Percentiles rank a stretch among this genome's conserved stretches.
These are phyloP conservation scores for Ptychochromis oligacanthus DNA, from an alignment of 2,113 vertebrate genomes.

Conservation along the genomic window DNA sequence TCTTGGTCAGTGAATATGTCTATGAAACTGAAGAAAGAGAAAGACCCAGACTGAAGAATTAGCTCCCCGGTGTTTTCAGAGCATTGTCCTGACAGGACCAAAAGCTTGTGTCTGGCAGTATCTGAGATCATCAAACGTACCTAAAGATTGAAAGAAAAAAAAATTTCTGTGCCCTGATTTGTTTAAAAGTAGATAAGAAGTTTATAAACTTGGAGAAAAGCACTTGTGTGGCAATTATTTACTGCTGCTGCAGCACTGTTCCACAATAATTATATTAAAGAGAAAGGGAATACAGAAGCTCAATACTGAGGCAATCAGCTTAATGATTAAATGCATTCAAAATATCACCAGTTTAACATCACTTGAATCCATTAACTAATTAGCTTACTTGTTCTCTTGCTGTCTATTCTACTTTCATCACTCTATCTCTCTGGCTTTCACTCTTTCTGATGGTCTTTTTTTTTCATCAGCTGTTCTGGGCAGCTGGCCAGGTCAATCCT, in stretches of 20 bases:
- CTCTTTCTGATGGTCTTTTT: conserved; percentile 8
- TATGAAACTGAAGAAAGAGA: conserved; percentile 97
- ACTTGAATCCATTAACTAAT: conserved; percentile 66
- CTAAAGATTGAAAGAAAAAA: conserved; percentile 70
- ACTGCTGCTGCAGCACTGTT: neutral
- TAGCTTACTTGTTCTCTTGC: conserved; percentile 30
- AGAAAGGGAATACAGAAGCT: neutral
- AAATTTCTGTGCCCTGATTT: neutral
- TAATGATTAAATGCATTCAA: conserved; percentile 30
- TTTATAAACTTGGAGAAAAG: neutral
- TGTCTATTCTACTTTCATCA: conserved; percentile 7
- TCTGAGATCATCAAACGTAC: conserved; percentile 96
- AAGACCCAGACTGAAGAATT: conserved; percentile 95
- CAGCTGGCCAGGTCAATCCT: conserved; percentile 61
- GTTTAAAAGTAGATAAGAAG: neutral
- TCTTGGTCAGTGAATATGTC: conserved; percentile 99
- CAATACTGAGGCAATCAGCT: conserved; percentile 9
- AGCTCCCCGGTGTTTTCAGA: conserved; percentile 95
- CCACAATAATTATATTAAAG: neutral
- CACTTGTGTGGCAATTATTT: neutral
- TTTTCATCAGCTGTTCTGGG: conserved; percentile 52
- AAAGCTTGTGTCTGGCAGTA: conserved; percentile 91
- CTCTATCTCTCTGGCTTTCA: neutral
- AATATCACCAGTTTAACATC: conserved; percentile 51
- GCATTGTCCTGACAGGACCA: conserved; percentile 93